Evolutionary conservation across 2,113 vertebrate species (phyloP).

Genomic region (Arvicanthis niloticus): DNA sequence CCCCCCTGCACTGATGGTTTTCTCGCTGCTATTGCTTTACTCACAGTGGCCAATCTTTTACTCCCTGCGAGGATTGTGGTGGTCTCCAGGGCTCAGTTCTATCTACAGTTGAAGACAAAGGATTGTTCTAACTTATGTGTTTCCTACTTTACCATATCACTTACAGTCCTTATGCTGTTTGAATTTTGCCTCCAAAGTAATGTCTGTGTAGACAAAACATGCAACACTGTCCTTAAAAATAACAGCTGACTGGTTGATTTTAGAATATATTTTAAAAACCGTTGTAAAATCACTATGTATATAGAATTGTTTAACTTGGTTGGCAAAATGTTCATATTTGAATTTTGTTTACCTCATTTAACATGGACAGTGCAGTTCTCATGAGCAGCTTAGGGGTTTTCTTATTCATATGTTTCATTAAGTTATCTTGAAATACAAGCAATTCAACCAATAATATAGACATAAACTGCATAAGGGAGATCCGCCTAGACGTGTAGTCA

Average conservation of each 20-base stretch:
- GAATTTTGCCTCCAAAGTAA: background rate
- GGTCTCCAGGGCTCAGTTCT: background rate
- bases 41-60: background rate
- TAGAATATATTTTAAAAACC: background rate
- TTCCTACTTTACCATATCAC: background rate
- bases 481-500: background rate
- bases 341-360: background rate
- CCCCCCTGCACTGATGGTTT: background rate
- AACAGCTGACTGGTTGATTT: background rate
- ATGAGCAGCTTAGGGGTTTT: background rate
- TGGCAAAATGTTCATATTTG: background rate
- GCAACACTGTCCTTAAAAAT: background rate
- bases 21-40: background rate
- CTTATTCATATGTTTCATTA: background rate
- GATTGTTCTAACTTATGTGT: background rate
- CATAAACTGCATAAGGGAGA: constrained; percentile 46
- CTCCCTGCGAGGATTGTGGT: background rate
- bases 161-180: background rate
- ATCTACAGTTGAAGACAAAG: background rate
- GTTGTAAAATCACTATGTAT: background rate
- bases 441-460: background rate
- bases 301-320: background rate
- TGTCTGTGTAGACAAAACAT: background rate
- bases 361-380: background rate
- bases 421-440: constrained; percentile 61